Percentiles rank a stretch among this genome's conserved stretches.
phyloP scores from a whole-genome alignment of 2,888 invertebrate genomes.

The Standfussiana lucernea region DNA sequence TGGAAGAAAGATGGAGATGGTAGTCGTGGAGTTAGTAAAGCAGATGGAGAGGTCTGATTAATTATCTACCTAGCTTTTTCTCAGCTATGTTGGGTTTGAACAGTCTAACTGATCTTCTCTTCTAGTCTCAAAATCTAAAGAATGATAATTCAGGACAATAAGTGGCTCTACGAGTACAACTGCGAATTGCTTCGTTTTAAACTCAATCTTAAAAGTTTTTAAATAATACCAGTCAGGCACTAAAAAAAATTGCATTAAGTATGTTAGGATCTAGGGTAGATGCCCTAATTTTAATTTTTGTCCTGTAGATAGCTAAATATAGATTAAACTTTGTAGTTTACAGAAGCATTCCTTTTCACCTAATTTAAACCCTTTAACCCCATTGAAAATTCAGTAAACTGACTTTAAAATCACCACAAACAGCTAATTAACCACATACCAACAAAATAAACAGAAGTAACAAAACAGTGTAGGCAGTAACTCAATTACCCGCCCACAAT shows the following conservation, averaged over 20 bases:
- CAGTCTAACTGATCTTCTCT: not conserved
- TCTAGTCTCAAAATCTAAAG: no score
- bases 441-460: constrained; percentile 77
- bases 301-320: not conserved
- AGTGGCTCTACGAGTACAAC: not conserved
- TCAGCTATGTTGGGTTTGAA: not conserved
- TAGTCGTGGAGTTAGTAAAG: not conserved
- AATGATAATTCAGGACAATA: not conserved
- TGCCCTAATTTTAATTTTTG: not conserved
- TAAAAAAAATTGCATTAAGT: no score
- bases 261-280: not conserved
- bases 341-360: not conserved
- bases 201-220: not conserved
- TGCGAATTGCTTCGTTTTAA: not conserved
- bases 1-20: not conserved
- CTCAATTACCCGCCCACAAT: constrained; percentile 88
- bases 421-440: constrained; percentile 68
- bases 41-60: not conserved
- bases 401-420: constrained; percentile 5
- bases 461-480: constrained; percentile 80
- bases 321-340: not conserved
- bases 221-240: not conserved
- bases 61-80: no score
- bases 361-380: not conserved
- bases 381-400: not conserved